Evolutionary conservation across 2,888 invertebrate species (phyloP).

Genomic region (Crocallis elinguaria): DNA sequence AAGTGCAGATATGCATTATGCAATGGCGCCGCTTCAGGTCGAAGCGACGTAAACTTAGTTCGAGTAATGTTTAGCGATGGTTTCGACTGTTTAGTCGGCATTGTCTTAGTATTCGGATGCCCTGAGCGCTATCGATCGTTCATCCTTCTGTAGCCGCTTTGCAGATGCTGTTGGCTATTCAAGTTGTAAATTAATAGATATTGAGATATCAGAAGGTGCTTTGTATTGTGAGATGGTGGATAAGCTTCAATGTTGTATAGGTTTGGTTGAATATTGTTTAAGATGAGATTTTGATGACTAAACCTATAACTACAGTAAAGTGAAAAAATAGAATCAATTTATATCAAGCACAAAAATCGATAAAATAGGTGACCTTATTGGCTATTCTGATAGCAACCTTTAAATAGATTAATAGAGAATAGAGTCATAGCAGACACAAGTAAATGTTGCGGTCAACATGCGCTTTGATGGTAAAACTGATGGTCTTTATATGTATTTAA

Average conservation of each 20-base stretch:
- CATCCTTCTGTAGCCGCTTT: slow-evolving; percentile 11
- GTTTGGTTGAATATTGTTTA: no score
- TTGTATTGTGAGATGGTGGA: slow-evolving; percentile 2
- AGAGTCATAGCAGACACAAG: no score
- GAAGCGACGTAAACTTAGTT: slow-evolving; percentile 34
- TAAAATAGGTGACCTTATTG: no score
- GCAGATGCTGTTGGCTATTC: slow-evolving; percentile 15
- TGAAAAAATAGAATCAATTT: no score
- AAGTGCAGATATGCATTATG: slow-evolving; percentile 40
- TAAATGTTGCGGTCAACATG: no score
- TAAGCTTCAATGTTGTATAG: not conserved
- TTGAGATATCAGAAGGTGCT: not conserved
- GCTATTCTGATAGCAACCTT: no score
- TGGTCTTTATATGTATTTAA: no score
- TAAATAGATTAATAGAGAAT: no score
- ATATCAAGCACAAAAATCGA: no score
- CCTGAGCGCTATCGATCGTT: slow-evolving; percentile 25
- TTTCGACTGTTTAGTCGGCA: slow-evolving; percentile 34
- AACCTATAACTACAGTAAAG: no score
- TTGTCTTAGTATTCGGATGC: slow-evolving; percentile 24
- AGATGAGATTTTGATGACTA: no score
- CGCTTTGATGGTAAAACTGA: no score
- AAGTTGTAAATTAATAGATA: slow-evolving; percentile 19
- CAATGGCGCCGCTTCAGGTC: slow-evolving; percentile 25
- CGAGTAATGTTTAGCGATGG: slow-evolving; percentile 35